Evolutionary conservation across 2,797 vertebrate genomes (phyloP), one percentile per base, ranked within the genome.

Genomic region (Pithecia hirsuta): DNA sequence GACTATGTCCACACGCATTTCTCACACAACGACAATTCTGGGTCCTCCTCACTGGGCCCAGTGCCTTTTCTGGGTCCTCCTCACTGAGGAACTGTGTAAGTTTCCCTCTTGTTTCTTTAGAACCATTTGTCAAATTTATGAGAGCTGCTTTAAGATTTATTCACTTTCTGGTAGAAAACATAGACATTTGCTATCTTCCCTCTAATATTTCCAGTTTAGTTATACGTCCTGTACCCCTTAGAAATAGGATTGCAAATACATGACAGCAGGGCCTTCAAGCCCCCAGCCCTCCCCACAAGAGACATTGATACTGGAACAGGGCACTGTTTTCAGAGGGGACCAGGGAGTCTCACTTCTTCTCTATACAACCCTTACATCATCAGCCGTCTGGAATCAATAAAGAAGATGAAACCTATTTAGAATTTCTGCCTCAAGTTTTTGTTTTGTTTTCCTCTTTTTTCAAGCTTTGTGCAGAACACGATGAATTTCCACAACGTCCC

Each of bases 231-330:
- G 1, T 7, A 4, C 0, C 33, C n/a, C 41, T 75, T n/a, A 14
- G 7, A 28, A 72, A 7, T 48, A 17, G 26, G 1, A 48, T 30
- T n/a, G 28, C n/a, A 89, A 72, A 50, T 8, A 4, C 11, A 0
- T 1, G 0, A 3, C 24, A 36, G 20, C 48, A 59, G 3, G 12
- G 41, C 20, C 28, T 4, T 10, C 11, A 11, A 7, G 8, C 11
- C 17, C 17, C 5, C 5, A 2, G 48, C 15, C 33, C 10, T 44
- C n/a, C 57, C 59, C 1, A 7, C 12, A 24, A 14, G n/a, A 33
- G n/a, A 17, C 3, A 1, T 0, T 24, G 67, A 22, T 75, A 5
- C 87, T 3, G 15, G 9, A 30, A 36, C 15, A 2, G 0, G 39
- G 26, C 5, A 10, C 4, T 7, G 46, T 36, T 52, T 20, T 52